These are phyloP conservation scores for Tachystola acroxantha DNA, from an alignment of 2,888 invertebrate species.

Conservation along the genomic window DNA sequence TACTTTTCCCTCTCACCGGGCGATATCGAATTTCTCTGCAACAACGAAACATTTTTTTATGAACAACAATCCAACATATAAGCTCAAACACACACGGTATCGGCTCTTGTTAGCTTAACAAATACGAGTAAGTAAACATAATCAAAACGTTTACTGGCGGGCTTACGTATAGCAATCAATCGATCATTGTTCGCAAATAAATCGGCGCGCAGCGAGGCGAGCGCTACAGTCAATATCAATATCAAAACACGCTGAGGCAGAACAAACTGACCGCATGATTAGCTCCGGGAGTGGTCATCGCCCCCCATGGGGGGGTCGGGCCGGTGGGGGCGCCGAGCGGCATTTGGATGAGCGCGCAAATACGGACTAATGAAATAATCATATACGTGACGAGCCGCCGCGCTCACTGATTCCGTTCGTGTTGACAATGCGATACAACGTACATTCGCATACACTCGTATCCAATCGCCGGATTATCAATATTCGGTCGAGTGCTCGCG, in stretches of 20 bases:
- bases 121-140: constrained; percentile 67
- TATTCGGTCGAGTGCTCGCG: constrained; percentile 48
- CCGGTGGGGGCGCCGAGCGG: constrained; percentile 39
- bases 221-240: constrained; percentile 74
- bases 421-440: constrained; percentile 40
- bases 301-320: constrained; percentile 37
- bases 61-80: constrained; percentile 1
- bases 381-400: constrained; percentile 69
- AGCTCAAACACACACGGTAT: constrained; percentile 23
- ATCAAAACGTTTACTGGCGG: constrained; percentile 70
- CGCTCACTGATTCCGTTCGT: constrained; percentile 54
- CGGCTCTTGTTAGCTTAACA: constrained; percentile 45
- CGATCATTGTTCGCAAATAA: constrained; percentile 78
- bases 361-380: constrained; percentile 77
- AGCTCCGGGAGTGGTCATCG: constrained; percentile 73
- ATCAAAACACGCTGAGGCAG: constrained; percentile 78
- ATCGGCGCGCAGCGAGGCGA: constrained; percentile 72
- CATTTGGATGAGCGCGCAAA: constrained; percentile 73
- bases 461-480: constrained; percentile 42
- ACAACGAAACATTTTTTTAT: constrained; percentile 35
- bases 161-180: constrained; percentile 72
- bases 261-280: constrained; percentile 78
- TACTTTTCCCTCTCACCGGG: constrained; percentile 91
- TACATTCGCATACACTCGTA: constrained; percentile 26
- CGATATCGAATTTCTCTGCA: constrained; percentile 90